A percentile compares a stretch with the other conserved stretches of the same genome.
phyloP scores from a whole-genome alignment of 2,888 invertebrate genomes.

The Macaria liturata region DNA sequence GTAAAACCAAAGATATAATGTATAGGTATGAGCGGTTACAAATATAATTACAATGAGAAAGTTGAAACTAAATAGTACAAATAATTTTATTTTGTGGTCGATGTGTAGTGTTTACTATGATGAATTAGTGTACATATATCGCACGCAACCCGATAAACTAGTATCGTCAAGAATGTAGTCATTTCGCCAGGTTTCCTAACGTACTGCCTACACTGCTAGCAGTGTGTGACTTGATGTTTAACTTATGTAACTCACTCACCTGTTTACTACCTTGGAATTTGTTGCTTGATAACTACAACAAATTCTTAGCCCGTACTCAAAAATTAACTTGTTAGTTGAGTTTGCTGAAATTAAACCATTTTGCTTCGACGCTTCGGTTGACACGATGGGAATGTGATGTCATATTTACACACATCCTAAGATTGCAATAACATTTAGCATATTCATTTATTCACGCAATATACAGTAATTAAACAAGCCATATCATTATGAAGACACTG shows the following conservation, averaged over 20 bases:
- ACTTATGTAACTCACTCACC: slow-evolving; percentile 19
- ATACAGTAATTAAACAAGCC: slow-evolving; percentile 42
- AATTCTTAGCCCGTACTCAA: too few relatives aligned
- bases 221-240: slow-evolving; percentile 27
- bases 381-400: too few relatives aligned
- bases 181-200: slow-evolving; percentile 8
- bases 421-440: slow-evolving; percentile 1
- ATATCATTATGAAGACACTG: slow-evolving; percentile 49
- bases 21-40: too few relatives aligned
- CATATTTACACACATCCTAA: background rate
- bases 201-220: slow-evolving; percentile 7
- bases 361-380: too few relatives aligned
- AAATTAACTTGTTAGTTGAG: too few relatives aligned
- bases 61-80: too few relatives aligned
- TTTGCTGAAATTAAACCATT: too few relatives aligned
- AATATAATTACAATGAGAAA: too few relatives aligned
- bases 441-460: slow-evolving; percentile 4
- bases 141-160: slow-evolving; percentile 11
- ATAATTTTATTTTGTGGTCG: too few relatives aligned
- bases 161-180: slow-evolving; percentile 15
- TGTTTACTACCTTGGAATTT: background rate
- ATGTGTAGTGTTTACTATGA: too few relatives aligned
- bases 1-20: too few relatives aligned
- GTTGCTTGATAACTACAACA: background rate
- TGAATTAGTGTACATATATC: background rate